Percentiles rank a stretch among this genome's conserved stretches.
phyloP scores from a whole-genome alignment of 2,888 invertebrate genomes.

The Amphipyra berbera region DNA sequence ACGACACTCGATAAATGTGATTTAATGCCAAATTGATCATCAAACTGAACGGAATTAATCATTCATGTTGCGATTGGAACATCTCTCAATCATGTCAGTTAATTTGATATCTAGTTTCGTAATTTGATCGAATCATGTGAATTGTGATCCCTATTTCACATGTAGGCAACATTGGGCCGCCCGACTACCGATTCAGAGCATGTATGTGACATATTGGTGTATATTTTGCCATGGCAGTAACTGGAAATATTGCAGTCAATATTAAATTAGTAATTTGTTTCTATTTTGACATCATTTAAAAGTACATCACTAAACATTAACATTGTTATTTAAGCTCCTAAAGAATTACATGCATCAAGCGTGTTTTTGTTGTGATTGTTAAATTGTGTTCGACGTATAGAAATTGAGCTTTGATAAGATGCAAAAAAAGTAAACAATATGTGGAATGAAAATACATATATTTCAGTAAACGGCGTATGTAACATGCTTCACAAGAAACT shows the following conservation, averaged over 20 bases:
- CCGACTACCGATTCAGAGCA: no score
- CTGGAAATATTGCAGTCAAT: no score
- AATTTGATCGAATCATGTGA: conserved; percentile 9
- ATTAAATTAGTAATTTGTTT: no score
- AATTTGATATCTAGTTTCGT: conserved; percentile 21
- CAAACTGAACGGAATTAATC: conserved; percentile 26
- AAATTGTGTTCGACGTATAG: conserved; percentile 29
- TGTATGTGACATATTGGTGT: no score
- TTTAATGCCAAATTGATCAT: conserved; percentile 30
- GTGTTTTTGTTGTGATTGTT: conserved; percentile 27
- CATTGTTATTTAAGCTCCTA: background rate
- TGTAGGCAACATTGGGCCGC: background rate
- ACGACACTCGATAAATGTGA: conserved; percentile 16
- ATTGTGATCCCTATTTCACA: background rate
- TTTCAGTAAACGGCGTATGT: conserved; percentile 11
- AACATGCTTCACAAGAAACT: conserved; percentile 5
- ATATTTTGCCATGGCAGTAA: no score
- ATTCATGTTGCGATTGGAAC: conserved; percentile 22
- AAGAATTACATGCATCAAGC: conserved; percentile 22
- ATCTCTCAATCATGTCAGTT: conserved; percentile 24
- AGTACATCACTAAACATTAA: no score
- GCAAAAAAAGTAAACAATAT: conserved; percentile 33
- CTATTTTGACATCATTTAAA: no score
- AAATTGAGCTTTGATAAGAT: conserved; percentile 6
- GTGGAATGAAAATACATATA: conserved; percentile 18